Percentiles rank a stretch among this genome's conserved stretches.
Evolutionary conservation across 1,140 invertebrate genomes (phyloP).

Genomic region (Dendroctonus ponderosae): DNA sequence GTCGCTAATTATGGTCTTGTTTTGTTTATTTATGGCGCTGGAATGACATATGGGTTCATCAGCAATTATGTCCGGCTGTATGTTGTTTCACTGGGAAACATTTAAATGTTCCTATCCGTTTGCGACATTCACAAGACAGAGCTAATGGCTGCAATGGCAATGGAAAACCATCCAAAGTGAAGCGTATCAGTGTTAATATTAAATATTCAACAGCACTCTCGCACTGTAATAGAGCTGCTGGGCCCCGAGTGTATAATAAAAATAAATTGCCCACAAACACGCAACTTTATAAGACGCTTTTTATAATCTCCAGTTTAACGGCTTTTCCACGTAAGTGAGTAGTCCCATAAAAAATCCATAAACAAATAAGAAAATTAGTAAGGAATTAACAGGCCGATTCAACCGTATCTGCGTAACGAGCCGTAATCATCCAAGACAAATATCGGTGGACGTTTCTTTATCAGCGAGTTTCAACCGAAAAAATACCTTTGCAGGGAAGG

Average conservation of each 20-base stretch:
- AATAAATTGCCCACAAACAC: constrained; percentile 20
- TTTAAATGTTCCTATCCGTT: too few relatives aligned
- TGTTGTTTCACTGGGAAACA: too few relatives aligned
- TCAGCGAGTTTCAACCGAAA: constrained; percentile 36
- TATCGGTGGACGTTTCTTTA: constrained; percentile 35
- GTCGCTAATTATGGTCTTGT: constrained; percentile 22
- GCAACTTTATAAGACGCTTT: constrained; percentile 20
- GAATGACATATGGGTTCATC: constrained; percentile 11
- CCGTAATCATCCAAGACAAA: constrained; percentile 35
- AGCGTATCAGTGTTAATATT: constrained; percentile 16
- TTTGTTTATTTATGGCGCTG: constrained; percentile 10
- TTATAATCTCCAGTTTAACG: constrained; percentile 10
- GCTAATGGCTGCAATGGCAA: neutral
- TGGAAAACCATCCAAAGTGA: neutral
- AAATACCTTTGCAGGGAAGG: constrained; percentile 27
- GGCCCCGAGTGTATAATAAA: constrained; percentile 19
- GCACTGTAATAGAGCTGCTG: constrained; percentile 5
- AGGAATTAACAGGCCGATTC: constrained; percentile 34
- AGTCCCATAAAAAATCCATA: constrained; percentile 34
- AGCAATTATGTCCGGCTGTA: neutral
- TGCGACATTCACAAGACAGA: too few relatives aligned
- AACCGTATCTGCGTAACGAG: constrained; percentile 26
- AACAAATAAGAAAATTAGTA: constrained; percentile 43
- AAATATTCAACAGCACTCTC: constrained; percentile 19
- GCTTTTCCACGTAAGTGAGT: constrained; percentile 26